Evolutionary conservation across 2,888 invertebrate genomes (phyloP).

Genomic region (Pterostichus niger): DNA sequence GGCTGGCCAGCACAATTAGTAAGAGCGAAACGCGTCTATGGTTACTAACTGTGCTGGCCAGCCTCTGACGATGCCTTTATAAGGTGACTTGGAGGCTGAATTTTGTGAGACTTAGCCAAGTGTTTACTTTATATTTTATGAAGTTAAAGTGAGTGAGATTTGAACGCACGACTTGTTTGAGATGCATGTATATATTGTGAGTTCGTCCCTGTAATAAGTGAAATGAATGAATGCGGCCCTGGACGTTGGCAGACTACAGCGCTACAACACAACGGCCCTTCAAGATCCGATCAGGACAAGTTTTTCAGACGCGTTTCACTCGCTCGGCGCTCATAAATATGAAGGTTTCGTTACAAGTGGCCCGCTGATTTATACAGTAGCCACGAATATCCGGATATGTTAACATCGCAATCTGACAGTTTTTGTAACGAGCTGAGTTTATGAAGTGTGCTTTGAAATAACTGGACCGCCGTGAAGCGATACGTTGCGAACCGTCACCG

Average conservation of each 20-base stretch:
- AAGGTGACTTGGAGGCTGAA: no score
- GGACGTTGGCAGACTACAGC: slow-evolving; percentile 30
- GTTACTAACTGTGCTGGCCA: no score
- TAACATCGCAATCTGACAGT: slow-evolving; percentile 67
- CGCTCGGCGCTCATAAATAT: slow-evolving; percentile 73
- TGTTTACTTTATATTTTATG: no score
- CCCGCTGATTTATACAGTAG: slow-evolving; percentile 64
- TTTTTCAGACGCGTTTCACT: slow-evolving; percentile 74
- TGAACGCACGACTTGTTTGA: no score
- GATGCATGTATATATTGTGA: background rate
- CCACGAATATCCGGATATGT: slow-evolving; percentile 65
- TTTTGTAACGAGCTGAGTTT: slow-evolving; percentile 63
- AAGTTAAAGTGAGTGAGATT: no score
- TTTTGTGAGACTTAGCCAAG: no score
- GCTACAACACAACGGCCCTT: slow-evolving; percentile 37
- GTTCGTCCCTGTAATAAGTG: slow-evolving; percentile 1
- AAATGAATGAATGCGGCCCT: slow-evolving; percentile 8
- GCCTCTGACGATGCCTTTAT: no score
- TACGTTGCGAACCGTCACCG: slow-evolving; percentile 27
- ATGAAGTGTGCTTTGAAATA: slow-evolving; percentile 62
- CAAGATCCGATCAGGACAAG: slow-evolving; percentile 72
- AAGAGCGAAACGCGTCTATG: no score
- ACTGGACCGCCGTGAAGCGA: slow-evolving; percentile 60
- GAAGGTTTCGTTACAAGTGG: slow-evolving; percentile 71
- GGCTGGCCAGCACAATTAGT: no score